Evolutionary conservation across 2,797 vertebrate genomes (phyloP).

Genomic region (Eremophila alpestris): DNA sequence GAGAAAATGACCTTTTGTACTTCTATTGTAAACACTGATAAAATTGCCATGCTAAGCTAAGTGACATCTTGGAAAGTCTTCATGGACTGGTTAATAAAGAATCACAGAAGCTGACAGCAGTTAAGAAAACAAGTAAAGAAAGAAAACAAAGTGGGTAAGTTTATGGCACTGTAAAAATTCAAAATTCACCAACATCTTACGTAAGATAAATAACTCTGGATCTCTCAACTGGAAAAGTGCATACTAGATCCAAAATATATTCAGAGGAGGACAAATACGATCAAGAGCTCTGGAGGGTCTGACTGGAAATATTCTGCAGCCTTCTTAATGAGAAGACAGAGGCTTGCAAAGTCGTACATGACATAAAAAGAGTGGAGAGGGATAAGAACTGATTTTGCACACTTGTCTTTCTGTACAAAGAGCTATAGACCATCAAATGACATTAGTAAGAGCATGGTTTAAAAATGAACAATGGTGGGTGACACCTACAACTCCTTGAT

Average conservation of each 20-base stretch:
- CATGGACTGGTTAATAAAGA: not conserved
- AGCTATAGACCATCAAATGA: not conserved
- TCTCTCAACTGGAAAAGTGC: not conserved
- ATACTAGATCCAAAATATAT: not conserved
- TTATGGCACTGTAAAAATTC: not conserved
- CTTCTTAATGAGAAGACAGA: not conserved
- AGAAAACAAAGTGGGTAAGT: not conserved
- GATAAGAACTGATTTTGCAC: not conserved
- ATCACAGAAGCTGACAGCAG: not conserved
- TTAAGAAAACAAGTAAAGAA: not conserved
- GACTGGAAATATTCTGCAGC: not conserved
- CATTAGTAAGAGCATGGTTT: not conserved
- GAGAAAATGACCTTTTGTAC: not conserved
- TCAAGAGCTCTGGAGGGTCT: not conserved
- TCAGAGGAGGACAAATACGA: not conserved
- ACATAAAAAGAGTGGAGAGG: not conserved
- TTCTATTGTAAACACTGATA: not conserved
- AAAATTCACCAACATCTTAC: not conserved
- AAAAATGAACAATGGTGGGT: not conserved
- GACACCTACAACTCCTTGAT: not conserved
- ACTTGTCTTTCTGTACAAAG: not conserved
- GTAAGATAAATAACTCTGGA: not conserved
- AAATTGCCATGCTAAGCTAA: not conserved
- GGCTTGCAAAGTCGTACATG: not conserved
- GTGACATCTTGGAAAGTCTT: not conserved